Percentiles rank a stretch among this genome's conserved stretches.
Conservation (phyloP, 2,888 invertebrate species). For the Neoitamus cyanurus region DNA sequence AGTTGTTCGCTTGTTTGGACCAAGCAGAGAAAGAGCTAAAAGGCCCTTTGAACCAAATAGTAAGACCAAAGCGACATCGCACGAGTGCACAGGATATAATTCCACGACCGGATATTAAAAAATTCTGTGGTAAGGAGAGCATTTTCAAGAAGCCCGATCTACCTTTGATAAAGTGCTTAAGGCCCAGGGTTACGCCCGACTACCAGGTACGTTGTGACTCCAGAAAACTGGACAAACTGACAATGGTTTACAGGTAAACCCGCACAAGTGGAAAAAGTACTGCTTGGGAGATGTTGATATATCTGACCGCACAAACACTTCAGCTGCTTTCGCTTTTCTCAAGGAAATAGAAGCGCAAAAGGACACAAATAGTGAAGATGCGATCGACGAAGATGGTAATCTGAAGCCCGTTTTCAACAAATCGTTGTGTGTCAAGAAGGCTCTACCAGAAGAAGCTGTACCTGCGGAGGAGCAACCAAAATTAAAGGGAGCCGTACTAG, state of each 20-base stretch:
- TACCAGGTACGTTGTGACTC: constrained; percentile 60
- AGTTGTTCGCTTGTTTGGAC: constrained; percentile 76
- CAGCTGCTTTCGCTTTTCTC: constrained; percentile 82
- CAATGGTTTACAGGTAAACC: constrained; percentile 72
- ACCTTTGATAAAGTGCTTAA: constrained; percentile 71
- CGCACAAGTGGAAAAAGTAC: constrained; percentile 85
- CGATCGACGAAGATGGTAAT: constrained; percentile 56
- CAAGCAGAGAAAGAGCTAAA: constrained; percentile 71
- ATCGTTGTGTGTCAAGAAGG: constrained; percentile 61
- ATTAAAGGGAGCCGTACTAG: constrained; percentile 75
- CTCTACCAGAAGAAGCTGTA: constrained; percentile 57
- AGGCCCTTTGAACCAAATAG: constrained; percentile 63
- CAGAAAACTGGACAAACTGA: constrained; percentile 60
- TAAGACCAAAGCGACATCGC: neutral
- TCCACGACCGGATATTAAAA: constrained; percentile 48
- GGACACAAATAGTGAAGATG: constrained; percentile 50
- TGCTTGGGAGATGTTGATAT: constrained; percentile 84
- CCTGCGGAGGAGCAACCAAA: constrained; percentile 64
- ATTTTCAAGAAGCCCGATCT: constrained; percentile 81
- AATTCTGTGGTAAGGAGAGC: constrained; percentile 72
- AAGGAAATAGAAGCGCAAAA: constrained; percentile 74
- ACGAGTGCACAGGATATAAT: neutral
- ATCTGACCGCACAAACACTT: constrained; percentile 81
- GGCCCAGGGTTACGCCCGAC: constrained; percentile 67
- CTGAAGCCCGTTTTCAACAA: constrained; percentile 61